Evolutionary conservation across 2,113 vertebrate genomes (phyloP).

Genomic region (Sceloporus tristichus): DNA sequence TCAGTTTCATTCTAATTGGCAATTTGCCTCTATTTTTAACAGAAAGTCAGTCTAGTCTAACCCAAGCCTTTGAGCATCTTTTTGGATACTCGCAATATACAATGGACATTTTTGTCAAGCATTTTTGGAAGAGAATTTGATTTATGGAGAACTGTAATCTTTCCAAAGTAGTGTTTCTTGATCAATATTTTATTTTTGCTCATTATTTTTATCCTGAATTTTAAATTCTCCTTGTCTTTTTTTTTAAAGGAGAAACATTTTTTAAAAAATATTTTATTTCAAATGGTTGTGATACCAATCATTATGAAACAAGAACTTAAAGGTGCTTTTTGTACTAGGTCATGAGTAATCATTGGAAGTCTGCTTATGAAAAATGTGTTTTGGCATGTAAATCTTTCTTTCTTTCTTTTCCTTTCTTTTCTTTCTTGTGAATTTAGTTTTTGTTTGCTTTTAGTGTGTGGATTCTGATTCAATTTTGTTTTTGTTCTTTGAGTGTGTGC

Average conservation of each 20-base stretch:
- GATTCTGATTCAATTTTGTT: no score
- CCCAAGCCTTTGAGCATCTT: background rate
- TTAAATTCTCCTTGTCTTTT: background rate
- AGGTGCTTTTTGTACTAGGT: background rate
- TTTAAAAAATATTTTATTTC: background rate
- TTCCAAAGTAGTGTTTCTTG: background rate
- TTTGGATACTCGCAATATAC: background rate
- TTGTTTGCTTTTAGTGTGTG: no score
- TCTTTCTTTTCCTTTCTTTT: no score
- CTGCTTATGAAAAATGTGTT: no score
- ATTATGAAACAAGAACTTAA: background rate
- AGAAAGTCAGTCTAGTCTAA: background rate
- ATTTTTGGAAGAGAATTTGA: background rate
- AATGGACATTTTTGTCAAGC: background rate
- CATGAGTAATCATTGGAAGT: no score
- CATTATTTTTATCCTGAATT: background rate
- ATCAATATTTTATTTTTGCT: background rate
- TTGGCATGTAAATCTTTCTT: no score
- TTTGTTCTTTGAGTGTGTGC: no score
- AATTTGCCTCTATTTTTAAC: slow-evolving; percentile 1
- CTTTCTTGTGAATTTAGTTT: no score
- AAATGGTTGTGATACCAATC: background rate
- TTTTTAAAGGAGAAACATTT: background rate
- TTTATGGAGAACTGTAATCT: background rate
- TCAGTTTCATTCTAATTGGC: background rate